These are phyloP conservation scores for Hirudinaria manillensis DNA, from an alignment of 2,888 invertebrate genomes.

Conservation along the genomic window DNA sequence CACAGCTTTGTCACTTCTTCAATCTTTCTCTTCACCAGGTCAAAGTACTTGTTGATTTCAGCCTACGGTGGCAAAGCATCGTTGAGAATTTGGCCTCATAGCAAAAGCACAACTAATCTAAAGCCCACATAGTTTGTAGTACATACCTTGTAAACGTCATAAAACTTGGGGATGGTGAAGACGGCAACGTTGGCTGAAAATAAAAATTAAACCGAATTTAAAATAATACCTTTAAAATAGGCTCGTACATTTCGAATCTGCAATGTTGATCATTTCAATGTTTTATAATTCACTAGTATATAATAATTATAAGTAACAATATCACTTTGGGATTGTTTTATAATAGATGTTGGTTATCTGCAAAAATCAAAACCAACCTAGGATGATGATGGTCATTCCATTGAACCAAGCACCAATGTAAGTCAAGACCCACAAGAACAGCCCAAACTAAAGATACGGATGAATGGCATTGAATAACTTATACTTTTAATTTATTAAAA, in stretches of 20 bases:
- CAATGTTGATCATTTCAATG: too few species aligned
- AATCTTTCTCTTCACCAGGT: conserved; percentile 46
- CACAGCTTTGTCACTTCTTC: conserved; percentile 49
- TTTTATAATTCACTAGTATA: too few species aligned
- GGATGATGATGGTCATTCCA: conserved; percentile 93
- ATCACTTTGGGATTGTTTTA: too few species aligned
- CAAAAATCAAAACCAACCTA: conserved; percentile 64
- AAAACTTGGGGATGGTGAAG: conserved; percentile 88
- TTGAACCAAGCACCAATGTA: conserved; percentile 98
- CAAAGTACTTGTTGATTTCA: conserved; percentile 50
- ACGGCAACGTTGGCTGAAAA: conserved; percentile 79
- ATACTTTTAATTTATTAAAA: background rate
- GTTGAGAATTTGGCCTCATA: background rate
- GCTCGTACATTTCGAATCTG: too few species aligned
- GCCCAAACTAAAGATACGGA: conserved; percentile 72
- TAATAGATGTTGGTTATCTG: too few species aligned
- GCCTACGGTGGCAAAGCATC: conserved; percentile 41
- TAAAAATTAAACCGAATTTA: background rate
- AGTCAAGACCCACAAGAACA: conserved; percentile 89
- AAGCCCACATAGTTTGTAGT: conserved; percentile 47
- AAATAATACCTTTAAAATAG: too few species aligned
- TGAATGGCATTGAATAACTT: background rate
- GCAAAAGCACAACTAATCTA: background rate
- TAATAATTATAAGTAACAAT: too few species aligned
- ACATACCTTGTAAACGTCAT: conserved; percentile 53